These are phyloP conservation scores for Mirza zaza DNA, from an alignment of 2,113 vertebrate genomes.

Conservation along the genomic window DNA sequence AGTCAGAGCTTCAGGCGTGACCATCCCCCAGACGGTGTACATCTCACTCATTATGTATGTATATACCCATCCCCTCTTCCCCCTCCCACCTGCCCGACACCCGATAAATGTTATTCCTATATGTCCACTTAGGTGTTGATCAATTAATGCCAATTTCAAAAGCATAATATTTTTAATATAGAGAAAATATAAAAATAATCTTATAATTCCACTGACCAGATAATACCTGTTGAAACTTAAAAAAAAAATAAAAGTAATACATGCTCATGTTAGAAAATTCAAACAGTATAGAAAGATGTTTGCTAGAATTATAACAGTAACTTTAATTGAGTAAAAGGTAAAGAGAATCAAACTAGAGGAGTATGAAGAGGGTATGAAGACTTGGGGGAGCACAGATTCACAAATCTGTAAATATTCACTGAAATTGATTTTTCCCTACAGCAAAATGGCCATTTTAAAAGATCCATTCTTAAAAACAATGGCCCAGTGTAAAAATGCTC, in stretches of 20 bases:
- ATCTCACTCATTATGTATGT: too few relatives aligned
- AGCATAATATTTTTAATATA: neutral
- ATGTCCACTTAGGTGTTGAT: too few relatives aligned
- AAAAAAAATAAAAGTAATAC: neutral
- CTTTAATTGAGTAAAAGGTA: neutral
- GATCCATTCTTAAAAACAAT: neutral
- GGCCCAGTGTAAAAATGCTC: neutral
- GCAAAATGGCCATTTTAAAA: slow-evolving; percentile 21
- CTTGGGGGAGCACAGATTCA: neutral
- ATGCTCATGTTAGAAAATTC: neutral
- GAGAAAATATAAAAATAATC: neutral
- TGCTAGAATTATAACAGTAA: slow-evolving; percentile 16
- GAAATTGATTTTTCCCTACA: neutral
- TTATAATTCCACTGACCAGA: neutral
- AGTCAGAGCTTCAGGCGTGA: too few relatives aligned
- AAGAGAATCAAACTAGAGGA: neutral
- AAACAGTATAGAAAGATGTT: neutral
- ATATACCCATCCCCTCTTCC: too few relatives aligned
- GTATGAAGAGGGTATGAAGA: neutral
- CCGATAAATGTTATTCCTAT: too few relatives aligned
- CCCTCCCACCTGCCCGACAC: too few relatives aligned
- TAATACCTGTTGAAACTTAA: neutral
- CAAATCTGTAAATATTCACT: neutral
- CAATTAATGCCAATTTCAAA: too few relatives aligned
- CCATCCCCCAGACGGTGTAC: too few relatives aligned